Evolutionary conservation across 1,140 invertebrate genomes (phyloP).

Genomic region (Camponotus floridanus): DNA sequence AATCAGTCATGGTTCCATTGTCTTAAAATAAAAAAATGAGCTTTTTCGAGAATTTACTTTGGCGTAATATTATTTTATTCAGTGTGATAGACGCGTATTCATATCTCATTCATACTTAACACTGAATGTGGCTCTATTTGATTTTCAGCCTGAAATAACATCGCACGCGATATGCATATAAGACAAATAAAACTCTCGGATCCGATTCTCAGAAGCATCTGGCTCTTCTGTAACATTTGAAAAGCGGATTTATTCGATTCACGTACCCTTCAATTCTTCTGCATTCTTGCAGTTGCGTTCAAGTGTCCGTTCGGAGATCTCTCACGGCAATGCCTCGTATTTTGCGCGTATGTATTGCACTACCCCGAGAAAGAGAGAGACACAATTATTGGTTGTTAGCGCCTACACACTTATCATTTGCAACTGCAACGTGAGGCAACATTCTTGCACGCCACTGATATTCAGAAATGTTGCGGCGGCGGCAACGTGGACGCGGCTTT

Average conservation of each 20-base stretch:
- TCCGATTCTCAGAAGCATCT: not conserved
- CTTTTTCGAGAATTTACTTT: not conserved
- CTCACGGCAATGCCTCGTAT: slow-evolving; percentile 50
- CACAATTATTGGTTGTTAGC: slow-evolving; percentile 54
- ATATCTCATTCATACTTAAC: slow-evolving; percentile 6
- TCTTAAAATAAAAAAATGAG: not conserved
- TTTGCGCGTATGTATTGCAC: slow-evolving; percentile 40
- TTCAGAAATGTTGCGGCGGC: slow-evolving; percentile 64
- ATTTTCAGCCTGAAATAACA: slow-evolving; percentile 34
- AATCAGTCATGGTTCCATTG: not conserved
- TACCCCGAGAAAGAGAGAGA: not conserved
- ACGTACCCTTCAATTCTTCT: slow-evolving; percentile 46
- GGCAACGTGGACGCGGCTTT: slow-evolving; percentile 50
- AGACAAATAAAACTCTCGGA: slow-evolving; percentile 2
- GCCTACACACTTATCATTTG: slow-evolving; percentile 62
- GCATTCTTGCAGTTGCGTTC: slow-evolving; percentile 6
- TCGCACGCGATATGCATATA: slow-evolving; percentile 1
- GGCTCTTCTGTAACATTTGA: slow-evolving; percentile 18
- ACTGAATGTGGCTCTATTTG: slow-evolving; percentile 16
- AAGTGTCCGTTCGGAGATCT: slow-evolving; percentile 31
- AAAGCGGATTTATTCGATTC: slow-evolving; percentile 39
- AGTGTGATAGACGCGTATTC: not conserved
- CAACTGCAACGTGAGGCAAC: slow-evolving; percentile 34
- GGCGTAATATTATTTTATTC: not conserved
- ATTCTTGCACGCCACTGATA: slow-evolving; percentile 50